phyloP scores from a whole-genome alignment of 2,113 vertebrate genomes.

The Datnioides undecimradiatus region DNA sequence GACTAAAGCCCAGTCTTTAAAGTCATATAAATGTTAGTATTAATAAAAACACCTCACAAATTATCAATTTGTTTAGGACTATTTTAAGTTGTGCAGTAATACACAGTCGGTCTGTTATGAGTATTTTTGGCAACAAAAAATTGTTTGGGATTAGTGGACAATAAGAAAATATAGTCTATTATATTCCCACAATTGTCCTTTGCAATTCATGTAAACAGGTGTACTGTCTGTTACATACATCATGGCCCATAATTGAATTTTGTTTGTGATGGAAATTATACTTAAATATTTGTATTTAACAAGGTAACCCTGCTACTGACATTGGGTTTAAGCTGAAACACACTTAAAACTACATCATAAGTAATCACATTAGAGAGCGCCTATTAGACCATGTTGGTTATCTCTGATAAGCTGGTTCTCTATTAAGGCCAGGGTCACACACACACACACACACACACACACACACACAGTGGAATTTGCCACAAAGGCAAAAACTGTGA shows the following conservation, averaged over 20 bases:
- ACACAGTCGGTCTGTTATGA: neutral
- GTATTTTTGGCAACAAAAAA: neutral
- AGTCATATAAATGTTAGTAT: no score
- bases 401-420: slow-evolving; percentile 50
- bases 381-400: slow-evolving; percentile 32
- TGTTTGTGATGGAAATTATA: neutral
- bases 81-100: neutral
- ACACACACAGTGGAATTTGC: slow-evolving; percentile 52
- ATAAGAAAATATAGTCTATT: neutral
- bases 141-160: neutral
- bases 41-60: no score
- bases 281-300: neutral
- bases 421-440: slow-evolving; percentile 38
- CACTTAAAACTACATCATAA: slow-evolving; percentile 15
- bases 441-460: slow-evolving; percentile 39
- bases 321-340: slow-evolving; percentile 2
- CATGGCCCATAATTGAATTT: no score
- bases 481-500: slow-evolving; percentile 49
- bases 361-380: slow-evolving; percentile 27
- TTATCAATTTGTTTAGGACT: neutral
- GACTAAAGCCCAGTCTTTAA: no score
- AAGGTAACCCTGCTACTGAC: neutral
- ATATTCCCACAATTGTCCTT: no score
- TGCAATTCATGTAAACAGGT: neutral
- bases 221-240: neutral